A percentile compares a stretch with the other conserved stretches of the same genome.
Evolutionary conservation across 2,888 invertebrate genomes (phyloP).

Genomic region (Rapana venosa): DNA sequence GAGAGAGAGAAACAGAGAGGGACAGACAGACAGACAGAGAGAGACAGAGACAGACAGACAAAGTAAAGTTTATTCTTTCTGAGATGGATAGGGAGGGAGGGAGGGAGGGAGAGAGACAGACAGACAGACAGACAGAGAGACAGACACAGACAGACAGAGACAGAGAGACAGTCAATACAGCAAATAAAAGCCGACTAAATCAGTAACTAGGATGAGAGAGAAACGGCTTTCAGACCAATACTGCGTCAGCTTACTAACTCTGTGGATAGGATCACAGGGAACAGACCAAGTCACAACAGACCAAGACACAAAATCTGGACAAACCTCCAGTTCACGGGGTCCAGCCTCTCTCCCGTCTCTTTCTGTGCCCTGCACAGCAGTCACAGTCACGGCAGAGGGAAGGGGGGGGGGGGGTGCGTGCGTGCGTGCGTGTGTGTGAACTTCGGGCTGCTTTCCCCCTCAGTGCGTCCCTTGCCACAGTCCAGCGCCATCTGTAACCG

Average conservation of each 20-base stretch:
- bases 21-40: not conserved
- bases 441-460: no score
- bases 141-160: not conserved
- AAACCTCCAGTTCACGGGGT: not conserved
- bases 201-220: not conserved
- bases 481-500: no score
- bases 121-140: not conserved
- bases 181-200: not conserved
- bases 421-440: no score
- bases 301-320: not conserved
- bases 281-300: not conserved
- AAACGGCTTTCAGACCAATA: not conserved
- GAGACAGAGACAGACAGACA: not conserved
- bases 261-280: not conserved
- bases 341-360: not conserved
- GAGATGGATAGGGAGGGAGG: no score
- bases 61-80: no score
- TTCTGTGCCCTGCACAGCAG: no score
- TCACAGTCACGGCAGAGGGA: no score
- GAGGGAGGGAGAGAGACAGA: constrained; percentile 12
- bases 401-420: no score
- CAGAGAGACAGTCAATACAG: not conserved
- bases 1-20: no score
- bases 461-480: no score
- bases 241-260: not conserved